Percentiles rank a stretch among this genome's conserved stretches.
Conservation (phyloP, 2,797 vertebrate species). For the Danionella dracula region DNA sequence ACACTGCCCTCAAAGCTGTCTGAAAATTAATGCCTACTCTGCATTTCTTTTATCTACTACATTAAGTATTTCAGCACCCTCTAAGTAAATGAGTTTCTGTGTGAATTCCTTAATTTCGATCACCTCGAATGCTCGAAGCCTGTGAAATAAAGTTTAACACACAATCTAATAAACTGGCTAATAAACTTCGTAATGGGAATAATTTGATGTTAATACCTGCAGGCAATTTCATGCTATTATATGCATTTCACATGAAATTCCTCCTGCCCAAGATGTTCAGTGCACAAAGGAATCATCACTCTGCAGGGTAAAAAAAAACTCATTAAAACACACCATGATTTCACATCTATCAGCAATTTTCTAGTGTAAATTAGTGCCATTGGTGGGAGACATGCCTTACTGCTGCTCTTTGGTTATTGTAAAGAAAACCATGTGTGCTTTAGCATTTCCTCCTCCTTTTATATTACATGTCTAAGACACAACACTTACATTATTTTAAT, state of each 20-base stretch:
- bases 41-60: background rate
- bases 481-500: conserved; percentile 15
- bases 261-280: background rate
- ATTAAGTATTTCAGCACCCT: conserved; percentile 1
- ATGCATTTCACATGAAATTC: too few species aligned
- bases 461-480: background rate
- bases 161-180: background rate
- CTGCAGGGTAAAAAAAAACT: conserved; percentile 7
- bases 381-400: background rate
- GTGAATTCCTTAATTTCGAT: background rate
- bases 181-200: conserved; percentile 5
- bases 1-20: background rate
- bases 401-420: background rate
- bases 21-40: background rate
- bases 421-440: background rate
- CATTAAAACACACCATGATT: conserved; percentile 21
- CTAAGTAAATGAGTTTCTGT: background rate
- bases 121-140: background rate
- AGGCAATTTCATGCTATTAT: conserved; percentile 1
- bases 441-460: background rate
- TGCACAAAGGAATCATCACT: conserved; percentile 2
- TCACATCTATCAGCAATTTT: conserved; percentile 24
- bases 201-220: conserved; percentile 1
- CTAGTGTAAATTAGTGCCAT: conserved; percentile 6
- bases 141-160: background rate